Evolutionary conservation across 23 tunicate genomes (phyloP), one percentile per base, ranked within the genome.

Genomic region (Corella eumyota): DNA sequence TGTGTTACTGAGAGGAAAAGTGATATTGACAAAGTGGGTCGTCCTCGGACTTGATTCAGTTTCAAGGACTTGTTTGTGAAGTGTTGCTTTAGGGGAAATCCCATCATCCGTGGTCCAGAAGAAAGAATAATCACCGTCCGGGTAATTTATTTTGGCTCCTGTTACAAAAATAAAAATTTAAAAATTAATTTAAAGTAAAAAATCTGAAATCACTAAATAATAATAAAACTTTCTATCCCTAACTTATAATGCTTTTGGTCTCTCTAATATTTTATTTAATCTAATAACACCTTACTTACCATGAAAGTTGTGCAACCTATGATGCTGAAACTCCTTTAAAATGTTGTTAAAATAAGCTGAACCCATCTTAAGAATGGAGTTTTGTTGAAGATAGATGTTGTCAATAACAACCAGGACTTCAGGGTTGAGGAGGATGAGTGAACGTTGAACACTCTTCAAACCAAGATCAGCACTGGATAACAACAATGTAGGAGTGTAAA

Each of bases 121-220:
- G 36, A 79, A 63, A n/a, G 88, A 56, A 66, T 79, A 79, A 4
- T 72, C 63, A 20, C 88, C 88, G 55, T 79, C 88, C 2, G 88
- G 88, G 58, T 70, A 69, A 1, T 30, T 45, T 6, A 69, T 38
- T 35, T 69, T 64, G 4, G 64, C 74, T 3, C 74, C 74, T 69
- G 61, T 2, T 4, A 32, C n/a, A 60, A 34, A 30, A 40, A 40
- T 9, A 40, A 40, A 9, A 9, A 40, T 40, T 40, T 40, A 9
- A 40, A 40, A 40, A 40, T 40, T 40, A 40, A 40, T 40, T 9
- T 15, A 40, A 15, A 15, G 48, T 15, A 40, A 9, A 40, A 9
- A 40, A 40, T 40, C 48, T 40, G 48, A 11, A 40, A 9, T 40
- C 13, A 40, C 15, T 9, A 40, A 9, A 40, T 15, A 40, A 15